A percentile compares a stretch with the other conserved stretches of the same genome.
phyloP scores from a whole-genome alignment of 2,888 invertebrate species.

The Cosmia trapezina region DNA sequence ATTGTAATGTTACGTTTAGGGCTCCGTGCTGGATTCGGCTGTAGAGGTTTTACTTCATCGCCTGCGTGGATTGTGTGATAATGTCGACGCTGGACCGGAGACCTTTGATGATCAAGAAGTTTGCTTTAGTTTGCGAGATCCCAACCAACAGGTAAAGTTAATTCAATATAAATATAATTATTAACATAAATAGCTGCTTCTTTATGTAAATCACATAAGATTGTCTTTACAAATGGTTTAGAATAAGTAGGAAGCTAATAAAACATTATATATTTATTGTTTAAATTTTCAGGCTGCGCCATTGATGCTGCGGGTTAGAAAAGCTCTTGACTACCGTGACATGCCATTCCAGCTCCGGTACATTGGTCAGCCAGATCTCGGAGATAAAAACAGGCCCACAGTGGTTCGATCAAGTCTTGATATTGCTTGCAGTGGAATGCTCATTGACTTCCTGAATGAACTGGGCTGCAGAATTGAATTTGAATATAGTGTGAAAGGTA shows the following conservation, averaged over 20 bases:
- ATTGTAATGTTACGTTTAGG: slow-evolving; percentile 86
- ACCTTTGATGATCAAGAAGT: slow-evolving; percentile 98
- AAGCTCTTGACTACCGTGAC: slow-evolving; percentile 95
- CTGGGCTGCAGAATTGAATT: slow-evolving; percentile 97
- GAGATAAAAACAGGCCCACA: slow-evolving; percentile 96
- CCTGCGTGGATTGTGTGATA: slow-evolving; percentile 97
- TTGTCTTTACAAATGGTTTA: neutral
- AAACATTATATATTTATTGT: neutral
- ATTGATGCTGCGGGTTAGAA: slow-evolving; percentile 94
- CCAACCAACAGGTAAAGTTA: slow-evolving; percentile 89
- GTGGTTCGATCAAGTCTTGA: slow-evolving; percentile 97
- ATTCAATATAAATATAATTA: neutral
- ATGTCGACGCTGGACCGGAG: slow-evolving; percentile 97
- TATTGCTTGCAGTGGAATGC: slow-evolving; percentile 96
- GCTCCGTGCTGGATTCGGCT: slow-evolving; percentile 97
- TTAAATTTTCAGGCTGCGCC: slow-evolving; percentile 88
- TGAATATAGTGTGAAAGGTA: slow-evolving; percentile 97
- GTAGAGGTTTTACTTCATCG: slow-evolving; percentile 97
- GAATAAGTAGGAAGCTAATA: neutral
- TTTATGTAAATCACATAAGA: neutral
- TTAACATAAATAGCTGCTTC: neutral
- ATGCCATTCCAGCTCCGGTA: slow-evolving; percentile 97
- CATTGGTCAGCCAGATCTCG: slow-evolving; percentile 97
- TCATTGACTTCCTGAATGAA: slow-evolving; percentile 97
- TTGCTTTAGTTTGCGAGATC: slow-evolving; percentile 94